phyloP scores from a whole-genome alignment of 2,888 invertebrate genomes.

The Elegia similella region DNA sequence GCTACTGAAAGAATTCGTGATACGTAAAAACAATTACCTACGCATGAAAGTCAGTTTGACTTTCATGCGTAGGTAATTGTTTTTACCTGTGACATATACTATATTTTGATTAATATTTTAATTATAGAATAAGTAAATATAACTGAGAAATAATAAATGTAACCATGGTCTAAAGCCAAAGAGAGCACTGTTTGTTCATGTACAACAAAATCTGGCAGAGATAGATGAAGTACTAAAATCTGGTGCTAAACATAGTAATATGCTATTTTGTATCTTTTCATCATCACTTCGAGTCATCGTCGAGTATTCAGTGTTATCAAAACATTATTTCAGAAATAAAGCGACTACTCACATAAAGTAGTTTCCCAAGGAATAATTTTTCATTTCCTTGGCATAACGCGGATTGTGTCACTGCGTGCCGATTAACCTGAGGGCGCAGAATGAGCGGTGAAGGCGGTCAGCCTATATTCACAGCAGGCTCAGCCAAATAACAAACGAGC shows the following conservation, averaged over 20 bases:
- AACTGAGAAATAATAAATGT: neutral
- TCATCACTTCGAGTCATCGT: neutral
- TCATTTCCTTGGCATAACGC: neutral
- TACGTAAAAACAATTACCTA: neutral
- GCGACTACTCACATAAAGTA: neutral
- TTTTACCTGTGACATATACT: too few relatives aligned
- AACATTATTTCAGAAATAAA: neutral
- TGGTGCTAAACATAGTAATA: neutral
- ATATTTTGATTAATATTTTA: too few relatives aligned
- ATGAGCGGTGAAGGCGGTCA: constrained; percentile 34
- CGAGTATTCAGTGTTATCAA: neutral
- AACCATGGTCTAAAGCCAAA: constrained; percentile 3
- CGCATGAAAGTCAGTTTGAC: too few relatives aligned
- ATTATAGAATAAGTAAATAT: too few relatives aligned
- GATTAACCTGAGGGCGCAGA: neutral
- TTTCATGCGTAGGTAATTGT: too few relatives aligned
- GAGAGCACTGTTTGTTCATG: neutral
- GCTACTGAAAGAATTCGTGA: neutral
- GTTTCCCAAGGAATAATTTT: neutral
- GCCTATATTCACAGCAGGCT: constrained; percentile 47
- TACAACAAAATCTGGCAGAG: constrained; percentile 9
- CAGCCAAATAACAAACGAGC: constrained; percentile 76
- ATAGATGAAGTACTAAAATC: neutral
- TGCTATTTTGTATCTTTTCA: neutral
- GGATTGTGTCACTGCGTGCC: neutral